Conservation (phyloP, 2,888 invertebrate genomes). For the Eucera pruinosa region DNA sequence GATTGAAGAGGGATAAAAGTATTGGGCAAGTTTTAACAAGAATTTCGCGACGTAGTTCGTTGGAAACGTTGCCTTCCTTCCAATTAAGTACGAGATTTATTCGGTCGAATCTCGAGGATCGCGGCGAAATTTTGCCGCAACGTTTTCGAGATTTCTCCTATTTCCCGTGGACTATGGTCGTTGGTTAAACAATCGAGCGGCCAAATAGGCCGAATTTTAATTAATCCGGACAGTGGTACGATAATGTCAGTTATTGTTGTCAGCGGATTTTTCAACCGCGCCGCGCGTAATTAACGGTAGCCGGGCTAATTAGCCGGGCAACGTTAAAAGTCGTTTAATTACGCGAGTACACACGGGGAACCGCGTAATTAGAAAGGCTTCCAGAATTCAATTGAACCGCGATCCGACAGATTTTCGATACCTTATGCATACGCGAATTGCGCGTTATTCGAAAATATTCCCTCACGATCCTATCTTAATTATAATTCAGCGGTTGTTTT, state of each 20-base stretch:
- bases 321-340: slow-evolving; percentile 46
- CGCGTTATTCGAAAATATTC: no score
- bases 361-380: slow-evolving; percentile 34
- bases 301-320: slow-evolving; percentile 39
- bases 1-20: no score
- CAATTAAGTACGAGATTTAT: no score
- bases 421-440: no score
- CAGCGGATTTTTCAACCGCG: slow-evolving; percentile 17
- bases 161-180: background rate
- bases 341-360: slow-evolving; percentile 6
- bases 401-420: slow-evolving; percentile 20
- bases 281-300: slow-evolving; percentile 22
- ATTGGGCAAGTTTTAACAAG: no score
- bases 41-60: no score
- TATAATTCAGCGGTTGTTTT: no score
- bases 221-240: slow-evolving; percentile 2
- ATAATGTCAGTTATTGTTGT: slow-evolving; percentile 29
- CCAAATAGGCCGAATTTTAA: slow-evolving; percentile 25
- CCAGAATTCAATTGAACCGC: background rate
- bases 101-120: no score
- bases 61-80: no score
- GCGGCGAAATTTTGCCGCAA: no score
- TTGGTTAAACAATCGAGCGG: background rate
- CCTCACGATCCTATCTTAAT: no score
- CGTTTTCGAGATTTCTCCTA: background rate